Percentiles rank a stretch among this genome's conserved stretches.
These are phyloP conservation scores for Machimus rusticus DNA, from an alignment of 2,888 invertebrate species.

Conservation along the genomic window DNA sequence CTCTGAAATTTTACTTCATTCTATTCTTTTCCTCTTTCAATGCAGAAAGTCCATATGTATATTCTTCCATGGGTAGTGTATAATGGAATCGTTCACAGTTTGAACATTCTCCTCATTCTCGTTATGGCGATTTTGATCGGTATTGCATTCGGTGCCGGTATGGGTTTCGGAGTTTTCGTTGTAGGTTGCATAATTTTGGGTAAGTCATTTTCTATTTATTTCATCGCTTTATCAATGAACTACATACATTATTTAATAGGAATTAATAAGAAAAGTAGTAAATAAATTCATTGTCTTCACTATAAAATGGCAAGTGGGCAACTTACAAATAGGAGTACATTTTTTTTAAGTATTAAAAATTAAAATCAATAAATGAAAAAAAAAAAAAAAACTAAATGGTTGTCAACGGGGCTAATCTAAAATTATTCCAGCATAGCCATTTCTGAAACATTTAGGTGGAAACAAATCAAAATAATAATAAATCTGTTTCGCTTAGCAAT, in stretches of 20 bases:
- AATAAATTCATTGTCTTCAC: not conserved
- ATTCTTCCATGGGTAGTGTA: conserved; percentile 11
- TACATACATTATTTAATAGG: no score
- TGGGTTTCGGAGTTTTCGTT: not conserved
- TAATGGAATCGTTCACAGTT: not conserved
- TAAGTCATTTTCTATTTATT: not conserved
- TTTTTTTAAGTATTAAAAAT: no score
- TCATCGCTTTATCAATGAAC: not conserved
- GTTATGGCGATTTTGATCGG: not conserved
- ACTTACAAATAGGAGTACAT: not conserved
- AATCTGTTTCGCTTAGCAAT: no score
- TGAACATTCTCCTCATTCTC: not conserved
- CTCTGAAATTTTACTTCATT: not conserved
- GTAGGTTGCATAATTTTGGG: not conserved
- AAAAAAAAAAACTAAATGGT: no score
- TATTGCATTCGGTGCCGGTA: not conserved
- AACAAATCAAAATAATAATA: no score
- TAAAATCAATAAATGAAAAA: no score
- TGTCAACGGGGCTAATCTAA: no score
- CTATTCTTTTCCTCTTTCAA: not conserved
- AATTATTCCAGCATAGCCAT: no score
- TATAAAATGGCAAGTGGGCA: not conserved
- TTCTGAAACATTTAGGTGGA: no score
- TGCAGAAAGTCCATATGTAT: not conserved
- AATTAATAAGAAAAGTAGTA: no score